A percentile compares a stretch with the other conserved stretches of the same genome.
These are phyloP conservation scores for Lycophotia porphyrea DNA, from an alignment of 2,888 invertebrate species.

Conservation along the genomic window DNA sequence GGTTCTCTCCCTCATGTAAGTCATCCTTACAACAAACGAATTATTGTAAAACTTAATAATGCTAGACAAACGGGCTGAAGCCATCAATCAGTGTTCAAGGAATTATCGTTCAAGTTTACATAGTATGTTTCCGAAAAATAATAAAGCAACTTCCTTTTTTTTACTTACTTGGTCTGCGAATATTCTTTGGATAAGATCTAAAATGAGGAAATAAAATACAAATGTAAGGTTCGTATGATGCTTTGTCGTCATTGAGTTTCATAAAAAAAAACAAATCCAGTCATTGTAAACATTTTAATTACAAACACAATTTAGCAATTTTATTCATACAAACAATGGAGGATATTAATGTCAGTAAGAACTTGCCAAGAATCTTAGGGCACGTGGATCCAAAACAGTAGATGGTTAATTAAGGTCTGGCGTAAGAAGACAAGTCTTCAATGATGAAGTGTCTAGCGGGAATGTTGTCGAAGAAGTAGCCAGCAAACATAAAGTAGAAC, in stretches of 20 bases:
- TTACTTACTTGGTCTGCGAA: not conserved
- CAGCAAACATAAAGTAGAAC: constrained; percentile 63
- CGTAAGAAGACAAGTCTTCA: constrained; percentile 72
- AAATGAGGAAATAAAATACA: constrained; percentile 4
- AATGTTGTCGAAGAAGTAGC: constrained; percentile 67
- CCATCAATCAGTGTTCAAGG: not conserved
- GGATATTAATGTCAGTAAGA: not conserved
- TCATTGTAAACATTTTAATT: not conserved
- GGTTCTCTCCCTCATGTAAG: too few relatives aligned
- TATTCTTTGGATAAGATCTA: not conserved
- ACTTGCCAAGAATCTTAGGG: not conserved
- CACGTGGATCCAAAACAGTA: not conserved
- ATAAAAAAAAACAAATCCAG: not conserved
- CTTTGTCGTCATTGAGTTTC: not conserved
- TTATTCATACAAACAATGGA: not conserved
- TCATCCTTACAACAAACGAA: not conserved
- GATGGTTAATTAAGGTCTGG: constrained; percentile 44
- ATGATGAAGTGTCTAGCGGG: constrained; percentile 70
- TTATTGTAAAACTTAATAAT: too few relatives aligned
- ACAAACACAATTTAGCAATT: not conserved
- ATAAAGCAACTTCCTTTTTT: not conserved
- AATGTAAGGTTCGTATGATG: not conserved
- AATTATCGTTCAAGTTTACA: not conserved
- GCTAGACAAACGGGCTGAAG: too few relatives aligned
- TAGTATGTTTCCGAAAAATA: not conserved